Evolutionary conservation across 2,113 vertebrate genomes (phyloP), one percentile per base, ranked within the genome.

Genomic region (Rallus limicola): DNA sequence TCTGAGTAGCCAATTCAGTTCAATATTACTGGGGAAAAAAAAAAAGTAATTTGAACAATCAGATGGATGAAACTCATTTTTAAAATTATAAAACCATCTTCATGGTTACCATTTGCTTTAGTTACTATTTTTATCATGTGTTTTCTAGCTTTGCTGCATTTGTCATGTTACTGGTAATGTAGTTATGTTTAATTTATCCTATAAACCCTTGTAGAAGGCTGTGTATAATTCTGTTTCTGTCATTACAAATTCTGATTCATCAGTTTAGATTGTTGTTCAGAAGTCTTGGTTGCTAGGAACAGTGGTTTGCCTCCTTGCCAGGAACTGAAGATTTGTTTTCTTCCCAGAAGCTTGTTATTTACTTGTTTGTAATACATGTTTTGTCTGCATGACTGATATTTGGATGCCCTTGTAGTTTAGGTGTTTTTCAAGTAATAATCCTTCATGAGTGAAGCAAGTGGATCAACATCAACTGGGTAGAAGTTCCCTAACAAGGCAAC

Each of bases 241-340:
- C 83, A 84, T 95, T 93, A 94, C 3, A 6, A 93, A 91, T 89
- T 93, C 88, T 96, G 92, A 95, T 96, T 94, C 93, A 93, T 96
- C 77, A 76, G 65, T 88, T 95, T 82, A 89, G 74, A 71, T 87
- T 85, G 87, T 68, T 96, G 67, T 83, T 92, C 81, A 91, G 81
- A 93, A 93, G 81, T 82, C 91, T 52, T 88, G 70, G 92, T 95
- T 96, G 90, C 96, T 96, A 93, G 95, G 82, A 94, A 91, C 67
- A 79, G 86, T 69, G 72, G 69, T 72, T 89, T 97, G 93, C 86
- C 40, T 94, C 40, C 48, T 95, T 94, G 95, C 92, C 95, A 96
- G 93, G 92, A 95, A 95, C 0, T 36, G 42, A 93, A 62, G 31
- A 82, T 94, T 94, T 96, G 58, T 95, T 96, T 96, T 89, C 86